A percentile compares a stretch with the other conserved stretches of the same genome.
Conservation (phyloP, 2,797 vertebrate genomes). For the Macrochelys suwanniensis region DNA sequence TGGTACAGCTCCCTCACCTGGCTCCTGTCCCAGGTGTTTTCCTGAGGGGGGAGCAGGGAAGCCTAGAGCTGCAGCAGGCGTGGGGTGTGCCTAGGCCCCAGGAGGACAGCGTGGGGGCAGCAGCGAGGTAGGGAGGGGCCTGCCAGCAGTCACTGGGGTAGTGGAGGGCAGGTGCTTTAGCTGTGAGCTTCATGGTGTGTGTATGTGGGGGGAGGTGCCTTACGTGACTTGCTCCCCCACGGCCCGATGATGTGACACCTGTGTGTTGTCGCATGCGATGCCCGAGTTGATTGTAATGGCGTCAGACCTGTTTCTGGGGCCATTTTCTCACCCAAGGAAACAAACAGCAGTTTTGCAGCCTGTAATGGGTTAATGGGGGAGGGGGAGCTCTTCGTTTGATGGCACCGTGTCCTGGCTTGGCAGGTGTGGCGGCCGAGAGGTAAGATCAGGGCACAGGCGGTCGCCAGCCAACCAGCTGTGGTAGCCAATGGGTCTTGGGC, state of each 20-base stretch:
- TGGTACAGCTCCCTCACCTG: background rate
- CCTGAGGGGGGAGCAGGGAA: background rate
- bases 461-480: too few relatives aligned
- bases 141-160: background rate
- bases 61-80: background rate
- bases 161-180: background rate
- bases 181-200: background rate
- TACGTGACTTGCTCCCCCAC: background rate
- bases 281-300: background rate
- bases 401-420: too few relatives aligned
- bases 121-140: background rate
- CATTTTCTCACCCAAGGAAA: background rate
- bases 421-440: too few relatives aligned
- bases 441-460: too few relatives aligned
- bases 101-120: background rate
- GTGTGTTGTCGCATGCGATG: background rate
- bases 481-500: accelerated
- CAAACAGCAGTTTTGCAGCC: background rate
- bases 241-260: too few relatives aligned
- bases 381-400: too few relatives aligned
- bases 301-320: background rate
- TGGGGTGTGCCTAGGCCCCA: background rate
- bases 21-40: background rate
- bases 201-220: background rate
- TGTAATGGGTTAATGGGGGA: too few relatives aligned